Evolutionary conservation across 1,140 invertebrate species (phyloP).

Genomic region (Potamilus streckersoni): DNA sequence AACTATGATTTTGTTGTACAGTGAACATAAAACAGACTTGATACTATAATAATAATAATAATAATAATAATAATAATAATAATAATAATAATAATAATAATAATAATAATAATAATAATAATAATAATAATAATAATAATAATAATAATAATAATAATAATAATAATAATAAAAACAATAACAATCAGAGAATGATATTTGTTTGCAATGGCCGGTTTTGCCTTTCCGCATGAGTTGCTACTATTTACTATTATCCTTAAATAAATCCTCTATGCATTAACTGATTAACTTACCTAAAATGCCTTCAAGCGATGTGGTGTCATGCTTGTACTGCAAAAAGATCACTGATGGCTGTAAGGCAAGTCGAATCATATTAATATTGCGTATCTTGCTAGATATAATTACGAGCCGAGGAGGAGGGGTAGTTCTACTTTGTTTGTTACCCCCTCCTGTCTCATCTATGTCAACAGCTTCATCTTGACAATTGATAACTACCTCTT

Average conservation of each 20-base stretch:
- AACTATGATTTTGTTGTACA: no score
- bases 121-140: no score
- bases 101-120: no score
- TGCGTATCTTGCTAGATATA: conserved; percentile 57
- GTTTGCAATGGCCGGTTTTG: no score
- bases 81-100: no score
- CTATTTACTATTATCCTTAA: background rate
- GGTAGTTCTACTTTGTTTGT: conserved; percentile 5
- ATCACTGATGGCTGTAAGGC: conserved; percentile 58
- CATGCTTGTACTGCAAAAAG: conserved; percentile 66
- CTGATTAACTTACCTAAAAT: conserved; percentile 51
- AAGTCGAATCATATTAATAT: conserved; percentile 45
- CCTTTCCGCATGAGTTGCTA: no score
- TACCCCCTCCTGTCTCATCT: conserved; percentile 32
- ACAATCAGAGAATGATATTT: no score
- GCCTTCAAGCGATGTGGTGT: conserved; percentile 60
- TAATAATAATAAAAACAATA: no score
- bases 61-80: no score
- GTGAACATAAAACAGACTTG: no score
- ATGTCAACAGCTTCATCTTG: conserved; percentile 33
- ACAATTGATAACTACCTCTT: conserved; percentile 27
- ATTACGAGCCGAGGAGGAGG: conserved; percentile 40
- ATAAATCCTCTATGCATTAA: background rate
- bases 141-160: no score
- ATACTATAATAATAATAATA: no score